Conservation (phyloP, 2,797 vertebrate species). For the Zalophus californianus region DNA sequence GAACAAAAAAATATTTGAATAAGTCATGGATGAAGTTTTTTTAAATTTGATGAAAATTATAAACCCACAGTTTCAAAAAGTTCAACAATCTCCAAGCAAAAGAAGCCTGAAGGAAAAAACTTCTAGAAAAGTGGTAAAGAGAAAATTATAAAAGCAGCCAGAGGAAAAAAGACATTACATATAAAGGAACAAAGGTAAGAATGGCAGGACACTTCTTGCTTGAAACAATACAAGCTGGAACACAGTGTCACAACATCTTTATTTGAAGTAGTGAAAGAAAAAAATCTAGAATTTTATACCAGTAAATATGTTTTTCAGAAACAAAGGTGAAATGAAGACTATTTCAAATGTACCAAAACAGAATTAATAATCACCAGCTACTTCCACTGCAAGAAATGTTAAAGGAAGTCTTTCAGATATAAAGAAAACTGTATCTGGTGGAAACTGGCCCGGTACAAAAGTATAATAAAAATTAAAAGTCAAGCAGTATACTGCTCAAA, state of each 20-base stretch:
- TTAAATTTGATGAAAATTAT: background rate
- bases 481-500: background rate
- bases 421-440: background rate
- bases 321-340: background rate
- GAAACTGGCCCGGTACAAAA: background rate
- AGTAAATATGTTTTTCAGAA: background rate
- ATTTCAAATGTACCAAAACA: background rate
- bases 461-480: background rate
- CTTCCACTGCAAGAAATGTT: background rate
- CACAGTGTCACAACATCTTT: background rate
- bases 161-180: background rate
- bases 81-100: background rate
- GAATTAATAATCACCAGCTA: background rate
- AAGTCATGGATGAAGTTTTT: background rate
- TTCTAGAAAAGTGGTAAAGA: background rate
- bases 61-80: background rate
- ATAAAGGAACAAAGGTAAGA: background rate
- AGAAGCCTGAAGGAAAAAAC: background rate
- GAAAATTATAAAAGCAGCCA: background rate
- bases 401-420: background rate
- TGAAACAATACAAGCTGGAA: background rate
- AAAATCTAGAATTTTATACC: background rate
- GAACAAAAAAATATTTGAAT: background rate
- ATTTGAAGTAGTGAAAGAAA: background rate
- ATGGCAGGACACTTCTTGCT: background rate